phyloP scores from a whole-genome alignment of 1,140 invertebrate species.

The Medauroidea extradentata region DNA sequence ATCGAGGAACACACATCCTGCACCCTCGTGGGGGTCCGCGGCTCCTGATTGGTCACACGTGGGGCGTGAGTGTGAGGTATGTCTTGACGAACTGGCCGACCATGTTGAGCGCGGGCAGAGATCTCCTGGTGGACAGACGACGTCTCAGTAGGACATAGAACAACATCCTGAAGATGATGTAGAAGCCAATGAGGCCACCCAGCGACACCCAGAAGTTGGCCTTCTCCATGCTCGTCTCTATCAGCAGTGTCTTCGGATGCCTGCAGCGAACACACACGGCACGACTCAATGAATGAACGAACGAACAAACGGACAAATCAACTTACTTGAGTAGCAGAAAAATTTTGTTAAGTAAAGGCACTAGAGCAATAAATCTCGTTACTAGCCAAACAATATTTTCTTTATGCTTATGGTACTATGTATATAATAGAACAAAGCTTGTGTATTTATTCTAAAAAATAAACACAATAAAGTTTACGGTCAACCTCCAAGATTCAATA shows the following conservation, averaged over 20 bases:
- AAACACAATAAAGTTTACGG: too few species aligned
- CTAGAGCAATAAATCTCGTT: too few species aligned
- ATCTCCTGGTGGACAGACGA: constrained; percentile 60
- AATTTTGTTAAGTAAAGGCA: not conserved
- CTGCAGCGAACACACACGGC: constrained; percentile 16
- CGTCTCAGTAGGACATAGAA: constrained; percentile 62
- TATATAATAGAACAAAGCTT: too few species aligned
- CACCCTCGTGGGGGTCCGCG: too few species aligned
- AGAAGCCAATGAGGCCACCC: constrained; percentile 49
- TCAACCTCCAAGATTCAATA: too few species aligned
- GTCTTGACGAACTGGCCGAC: constrained; percentile 56
- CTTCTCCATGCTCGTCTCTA: constrained; percentile 51
- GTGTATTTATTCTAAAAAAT: too few species aligned
- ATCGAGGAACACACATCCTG: too few species aligned
- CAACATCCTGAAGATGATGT: constrained; percentile 51
- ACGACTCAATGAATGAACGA: too few species aligned
- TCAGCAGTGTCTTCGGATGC: not conserved
- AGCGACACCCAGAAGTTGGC: constrained; percentile 58
- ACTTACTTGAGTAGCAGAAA: constrained; percentile 26
- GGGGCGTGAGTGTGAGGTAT: constrained; percentile 43
- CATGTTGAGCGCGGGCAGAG: constrained; percentile 55
- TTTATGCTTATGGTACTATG: too few species aligned
- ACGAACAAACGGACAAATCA: constrained; percentile 15
- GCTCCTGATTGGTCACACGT: too few species aligned
- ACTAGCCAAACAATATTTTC: too few species aligned